Evolutionary conservation across 2,888 invertebrate species (phyloP), one percentile per base, ranked within the genome.

Genomic region (Gonocerus acuteangulatus): DNA sequence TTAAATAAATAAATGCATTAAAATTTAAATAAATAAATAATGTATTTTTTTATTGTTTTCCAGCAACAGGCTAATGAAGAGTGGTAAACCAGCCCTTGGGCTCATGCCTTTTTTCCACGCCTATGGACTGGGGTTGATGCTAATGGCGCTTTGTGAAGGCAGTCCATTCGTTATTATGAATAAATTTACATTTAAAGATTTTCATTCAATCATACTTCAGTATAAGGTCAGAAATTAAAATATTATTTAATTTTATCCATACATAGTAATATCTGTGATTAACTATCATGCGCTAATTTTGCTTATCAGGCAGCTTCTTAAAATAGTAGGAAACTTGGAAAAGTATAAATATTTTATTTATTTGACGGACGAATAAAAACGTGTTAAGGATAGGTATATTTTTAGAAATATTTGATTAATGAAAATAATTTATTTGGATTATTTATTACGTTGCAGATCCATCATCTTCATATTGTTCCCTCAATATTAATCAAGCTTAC

Each of bases 401-500:
- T n/a, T n/a, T n/a, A n/a, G n/a, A n/a, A n/a, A n/a, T n/a, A n/a
- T n/a, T n/a, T n/a, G n/a, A n/a, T n/a, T n/a, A n/a, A n/a, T n/a
- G n/a, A n/a, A n/a, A n/a, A n/a, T n/a, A n/a, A n/a, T n/a, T n/a
- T n/a, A n/a, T n/a, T n/a, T n/a, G n/a, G n/a, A n/a, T n/a, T n/a
- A n/a, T n/a, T n/a, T n/a, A n/a, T n/a, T n/a, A n/a, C n/a, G n/a
- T 54, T 19, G 21, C 44, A 62, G 62, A 62, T 62, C 15, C 58
- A 27, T 11, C 49, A 62, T 45, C 52, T 64, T 3, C 54, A 52
- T 16, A 15, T 64, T 2, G 61, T 64, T 2, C 89, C 90, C 0
- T 89, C 89, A 0, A 75, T 91, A 13, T 73, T 91, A 61, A 84
- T 85, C 7, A 77, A 78, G 68, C 61, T 75, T 27, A 74, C 78